Evolutionary conservation across 2,113 vertebrate species (phyloP).

Genomic region (Cavia porcellus): DNA sequence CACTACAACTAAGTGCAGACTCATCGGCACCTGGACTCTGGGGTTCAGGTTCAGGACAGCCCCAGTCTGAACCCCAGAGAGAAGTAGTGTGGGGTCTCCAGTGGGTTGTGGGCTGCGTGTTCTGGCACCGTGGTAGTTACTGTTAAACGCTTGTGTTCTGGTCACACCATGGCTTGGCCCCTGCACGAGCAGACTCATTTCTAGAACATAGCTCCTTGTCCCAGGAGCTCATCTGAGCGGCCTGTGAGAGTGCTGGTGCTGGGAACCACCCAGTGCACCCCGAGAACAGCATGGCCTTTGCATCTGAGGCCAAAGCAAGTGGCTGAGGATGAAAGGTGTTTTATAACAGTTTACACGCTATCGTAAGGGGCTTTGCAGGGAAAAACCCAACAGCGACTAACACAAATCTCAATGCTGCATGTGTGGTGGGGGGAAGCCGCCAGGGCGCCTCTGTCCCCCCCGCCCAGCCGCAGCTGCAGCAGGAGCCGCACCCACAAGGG

Average conservation of each 20-base stretch:
- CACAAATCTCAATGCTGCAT: too few relatives aligned
- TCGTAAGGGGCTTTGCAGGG: background rate
- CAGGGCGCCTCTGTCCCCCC: fast-evolving
- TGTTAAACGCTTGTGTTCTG: fast-evolving
- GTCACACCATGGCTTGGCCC: fast-evolving
- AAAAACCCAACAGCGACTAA: background rate
- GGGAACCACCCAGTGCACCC: background rate
- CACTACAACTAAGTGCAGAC: fast-evolving
- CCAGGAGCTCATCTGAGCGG: background rate
- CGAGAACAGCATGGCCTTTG: background rate
- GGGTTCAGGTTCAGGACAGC: fast-evolving
- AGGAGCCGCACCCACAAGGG: background rate
- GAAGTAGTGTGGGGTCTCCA: fast-evolving
- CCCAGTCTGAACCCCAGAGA: fast-evolving
- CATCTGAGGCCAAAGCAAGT: background rate
- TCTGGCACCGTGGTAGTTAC: fast-evolving
- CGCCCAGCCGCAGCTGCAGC: fast-evolving
- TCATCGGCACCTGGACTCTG: fast-evolving
- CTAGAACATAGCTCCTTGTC: background rate
- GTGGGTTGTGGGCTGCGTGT: fast-evolving
- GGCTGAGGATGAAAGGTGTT: background rate
- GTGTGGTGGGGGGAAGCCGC: background rate
- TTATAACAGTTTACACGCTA: fast-evolving
- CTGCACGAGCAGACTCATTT: background rate
- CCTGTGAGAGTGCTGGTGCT: fast-evolving